phyloP scores from a whole-genome alignment of 2,888 invertebrate genomes.

The Nudaria mundana region DNA sequence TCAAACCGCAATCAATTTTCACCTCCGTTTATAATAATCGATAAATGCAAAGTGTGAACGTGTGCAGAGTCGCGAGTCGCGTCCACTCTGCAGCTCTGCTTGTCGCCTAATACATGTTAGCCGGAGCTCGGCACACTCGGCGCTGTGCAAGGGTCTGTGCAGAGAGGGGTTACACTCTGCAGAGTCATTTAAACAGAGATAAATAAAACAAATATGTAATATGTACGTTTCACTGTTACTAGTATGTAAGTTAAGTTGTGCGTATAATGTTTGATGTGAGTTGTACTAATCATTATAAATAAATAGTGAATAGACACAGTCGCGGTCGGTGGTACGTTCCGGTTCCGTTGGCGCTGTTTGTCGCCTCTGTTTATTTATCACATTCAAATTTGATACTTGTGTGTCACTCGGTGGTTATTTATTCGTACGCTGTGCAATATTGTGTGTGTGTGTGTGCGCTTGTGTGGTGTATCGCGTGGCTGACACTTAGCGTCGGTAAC shows the following conservation, averaged over 20 bases:
- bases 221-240: constrained; percentile 41
- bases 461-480: background rate
- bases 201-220: constrained; percentile 10
- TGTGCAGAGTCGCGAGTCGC: constrained; percentile 4
- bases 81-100: constrained; percentile 22
- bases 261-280: constrained; percentile 57
- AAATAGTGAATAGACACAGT: constrained; percentile 34
- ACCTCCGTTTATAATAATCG: constrained; percentile 3
- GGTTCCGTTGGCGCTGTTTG: constrained; percentile 17
- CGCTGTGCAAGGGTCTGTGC: too few relatives aligned
- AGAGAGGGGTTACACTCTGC: constrained; percentile 9
- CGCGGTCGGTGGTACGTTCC: too few relatives aligned
- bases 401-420: constrained; percentile 41
- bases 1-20: constrained; percentile 9
- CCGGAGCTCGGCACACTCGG: too few relatives aligned
- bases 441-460: constrained; percentile 7
- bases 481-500: background rate
- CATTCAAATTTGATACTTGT: constrained; percentile 39
- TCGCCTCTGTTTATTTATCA: constrained; percentile 33
- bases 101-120: constrained; percentile 15
- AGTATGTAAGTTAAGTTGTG: constrained; percentile 50
- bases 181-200: constrained; percentile 9
- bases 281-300: constrained; percentile 51
- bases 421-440: constrained; percentile 33
- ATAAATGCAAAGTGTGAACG: constrained; percentile 6